Evolutionary conservation across 2,888 invertebrate species (phyloP).

Genomic region (Cephus runcator): DNA sequence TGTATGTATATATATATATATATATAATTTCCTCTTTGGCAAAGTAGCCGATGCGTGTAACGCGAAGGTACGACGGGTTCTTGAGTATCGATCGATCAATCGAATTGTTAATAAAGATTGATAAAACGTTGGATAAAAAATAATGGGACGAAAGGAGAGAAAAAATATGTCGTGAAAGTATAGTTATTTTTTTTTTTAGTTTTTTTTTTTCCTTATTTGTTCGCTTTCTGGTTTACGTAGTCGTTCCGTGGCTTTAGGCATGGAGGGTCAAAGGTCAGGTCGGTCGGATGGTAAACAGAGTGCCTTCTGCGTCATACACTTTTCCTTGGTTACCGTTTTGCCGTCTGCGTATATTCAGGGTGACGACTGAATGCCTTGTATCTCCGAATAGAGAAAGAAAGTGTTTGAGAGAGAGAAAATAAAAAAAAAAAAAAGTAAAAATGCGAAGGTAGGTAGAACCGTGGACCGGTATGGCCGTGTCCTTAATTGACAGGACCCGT

Average conservation of each 20-base stretch:
- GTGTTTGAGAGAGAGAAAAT: constrained; percentile 28
- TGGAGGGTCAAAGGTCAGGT: neutral
- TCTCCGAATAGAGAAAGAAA: neutral
- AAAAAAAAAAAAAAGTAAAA: constrained; percentile 17
- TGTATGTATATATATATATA: too few species aligned
- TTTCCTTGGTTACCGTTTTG: neutral
- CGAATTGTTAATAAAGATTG: neutral
- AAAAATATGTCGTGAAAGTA: neutral
- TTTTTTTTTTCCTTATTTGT: neutral
- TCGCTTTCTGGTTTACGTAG: neutral
- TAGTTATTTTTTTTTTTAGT: neutral
- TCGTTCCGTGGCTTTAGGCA: neutral
- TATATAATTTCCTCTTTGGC: neutral
- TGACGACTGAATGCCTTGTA: neutral
- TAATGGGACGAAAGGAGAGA: neutral
- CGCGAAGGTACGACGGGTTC: neutral
- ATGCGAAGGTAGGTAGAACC: constrained; percentile 55
- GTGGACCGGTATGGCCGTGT: constrained; percentile 63
- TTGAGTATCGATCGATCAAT: neutral
- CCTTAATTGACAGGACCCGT: constrained; percentile 64
- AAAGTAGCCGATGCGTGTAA: neutral
- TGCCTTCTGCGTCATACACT: neutral
- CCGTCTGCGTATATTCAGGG: neutral
- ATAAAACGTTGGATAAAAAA: neutral
- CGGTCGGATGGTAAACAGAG: neutral